Conservation (phyloP, 2,888 invertebrate genomes). For the Candidula unifasciata region DNA sequence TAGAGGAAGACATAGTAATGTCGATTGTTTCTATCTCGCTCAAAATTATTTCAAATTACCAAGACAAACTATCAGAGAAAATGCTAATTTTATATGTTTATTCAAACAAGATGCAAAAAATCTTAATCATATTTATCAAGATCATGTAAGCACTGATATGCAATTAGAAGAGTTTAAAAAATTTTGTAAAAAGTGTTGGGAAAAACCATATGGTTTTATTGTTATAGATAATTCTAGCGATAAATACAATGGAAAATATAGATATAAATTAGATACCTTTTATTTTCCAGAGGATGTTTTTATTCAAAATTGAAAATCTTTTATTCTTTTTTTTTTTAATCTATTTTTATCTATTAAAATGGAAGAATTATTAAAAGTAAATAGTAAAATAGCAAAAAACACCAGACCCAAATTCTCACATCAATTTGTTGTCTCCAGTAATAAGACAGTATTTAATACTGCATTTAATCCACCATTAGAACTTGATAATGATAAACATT, state of each 20-base stretch:
- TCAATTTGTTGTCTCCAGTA: background rate
- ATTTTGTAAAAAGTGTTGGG: conserved; percentile 26
- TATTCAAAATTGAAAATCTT: background rate
- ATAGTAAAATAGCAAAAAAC: conserved; percentile 15
- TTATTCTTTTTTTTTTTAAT: background rate
- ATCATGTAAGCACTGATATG: conserved; percentile 29
- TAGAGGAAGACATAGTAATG: conserved; percentile 1
- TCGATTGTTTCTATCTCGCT: conserved; percentile 25
- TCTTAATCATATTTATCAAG: background rate
- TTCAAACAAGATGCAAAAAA: conserved; percentile 30
- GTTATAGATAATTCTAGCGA: conserved; percentile 32
- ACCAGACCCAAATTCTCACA: background rate
- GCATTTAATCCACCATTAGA: background rate
- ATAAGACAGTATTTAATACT: conserved; percentile 27
- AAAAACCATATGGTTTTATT: conserved; percentile 10
- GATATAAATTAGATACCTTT: background rate
- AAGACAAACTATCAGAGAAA: conserved; percentile 31
- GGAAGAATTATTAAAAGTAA: conserved; percentile 4
- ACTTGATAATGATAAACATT: conserved; percentile 22
- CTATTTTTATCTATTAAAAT: background rate
- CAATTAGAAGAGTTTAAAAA: background rate
- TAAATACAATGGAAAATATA: conserved; percentile 37
- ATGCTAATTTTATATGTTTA: conserved; percentile 22
- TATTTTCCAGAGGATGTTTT: background rate
- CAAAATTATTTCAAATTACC: conserved; percentile 28